Evolutionary conservation across 2,113 vertebrate species (phyloP), one percentile per base, ranked within the genome.

Genomic region (Pangasianodon gigas): DNA sequence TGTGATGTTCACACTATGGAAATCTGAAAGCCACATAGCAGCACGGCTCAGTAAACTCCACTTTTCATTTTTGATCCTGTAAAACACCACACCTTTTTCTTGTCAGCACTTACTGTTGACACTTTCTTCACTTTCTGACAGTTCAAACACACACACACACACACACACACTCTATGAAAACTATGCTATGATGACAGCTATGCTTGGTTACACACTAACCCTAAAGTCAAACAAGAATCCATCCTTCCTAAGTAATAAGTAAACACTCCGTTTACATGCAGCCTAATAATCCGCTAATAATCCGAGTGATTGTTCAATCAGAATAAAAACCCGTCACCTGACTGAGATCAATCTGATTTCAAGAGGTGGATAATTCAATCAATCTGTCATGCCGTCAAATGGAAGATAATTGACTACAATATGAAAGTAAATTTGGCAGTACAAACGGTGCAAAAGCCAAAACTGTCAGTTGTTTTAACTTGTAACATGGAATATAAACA

Each of bases 91-190:
- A 32, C 10, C 62, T 13, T 24, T 87, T 84, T 32, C 26, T 85
- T 74, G 37, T 86, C 44, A 56, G 32, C 46, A 46, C 18, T 51
- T 46, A 60, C 65, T 83, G 52, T 37, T 80, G 46, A 60, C 51
- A 41, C 77, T 51, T 65, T 88, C 41, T 88, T 46, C 46, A 37
- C 10, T 54, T 83, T 41, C 60, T 88, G 74, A 87, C 46, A 75
- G 65, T 14, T 37, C 46, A 26, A 56, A 82, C 86, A 77, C 52
- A 77, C 71, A 87, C n/a, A 41, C 46, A 74, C 52, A 19, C 71
- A 79, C 86, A 32, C 86, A 77, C 24, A 46, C 32, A 77, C 32
- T 37, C 37, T 37, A 37, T 37, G 37, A 37, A 37, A 37, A 37
- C 37, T 37, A 37, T 37, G 37, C 37, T 37, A 37, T 37, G 37